These are phyloP conservation scores for Yponomeuta cagnagella DNA, from an alignment of 2,888 invertebrate species.

Conservation along the genomic window DNA sequence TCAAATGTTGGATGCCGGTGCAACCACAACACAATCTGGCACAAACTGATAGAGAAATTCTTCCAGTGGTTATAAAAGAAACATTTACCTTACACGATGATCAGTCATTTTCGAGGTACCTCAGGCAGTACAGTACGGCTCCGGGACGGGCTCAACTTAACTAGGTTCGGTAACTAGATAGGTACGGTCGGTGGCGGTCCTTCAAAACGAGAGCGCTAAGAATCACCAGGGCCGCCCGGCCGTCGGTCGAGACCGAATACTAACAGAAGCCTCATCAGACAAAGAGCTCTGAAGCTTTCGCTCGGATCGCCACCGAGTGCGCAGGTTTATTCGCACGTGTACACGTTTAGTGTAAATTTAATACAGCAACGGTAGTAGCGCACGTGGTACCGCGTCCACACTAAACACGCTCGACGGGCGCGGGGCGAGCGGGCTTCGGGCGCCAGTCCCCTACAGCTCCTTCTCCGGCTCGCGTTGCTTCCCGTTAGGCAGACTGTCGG, in stretches of 20 bases:
- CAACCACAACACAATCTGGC: no score
- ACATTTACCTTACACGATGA: not conserved
- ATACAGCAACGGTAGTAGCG: no score
- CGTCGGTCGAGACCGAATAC: not conserved
- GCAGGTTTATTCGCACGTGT: no score
- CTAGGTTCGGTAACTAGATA: not conserved
- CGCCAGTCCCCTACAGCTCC: not conserved
- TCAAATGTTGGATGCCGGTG: no score
- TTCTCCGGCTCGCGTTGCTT: slow-evolving; percentile 20
- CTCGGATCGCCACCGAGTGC: no score
- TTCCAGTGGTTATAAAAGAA: no score
- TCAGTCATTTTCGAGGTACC: not conserved
- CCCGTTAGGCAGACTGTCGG: slow-evolving; percentile 19
- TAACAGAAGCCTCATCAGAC: not conserved
- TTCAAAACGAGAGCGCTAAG: not conserved
- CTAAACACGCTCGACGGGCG: no score
- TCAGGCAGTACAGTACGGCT: not conserved
- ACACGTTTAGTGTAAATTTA: no score
- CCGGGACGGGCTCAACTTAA: not conserved
- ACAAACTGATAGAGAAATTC: no score
- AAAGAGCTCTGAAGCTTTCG: no score
- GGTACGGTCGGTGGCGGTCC: not conserved
- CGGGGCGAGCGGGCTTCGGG: not conserved
- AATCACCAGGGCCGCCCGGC: not conserved
- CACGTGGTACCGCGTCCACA: no score